These are phyloP conservation scores for Trachymyrmex septentrionalis DNA, from an alignment of 1,140 invertebrate species.

Conservation along the genomic window DNA sequence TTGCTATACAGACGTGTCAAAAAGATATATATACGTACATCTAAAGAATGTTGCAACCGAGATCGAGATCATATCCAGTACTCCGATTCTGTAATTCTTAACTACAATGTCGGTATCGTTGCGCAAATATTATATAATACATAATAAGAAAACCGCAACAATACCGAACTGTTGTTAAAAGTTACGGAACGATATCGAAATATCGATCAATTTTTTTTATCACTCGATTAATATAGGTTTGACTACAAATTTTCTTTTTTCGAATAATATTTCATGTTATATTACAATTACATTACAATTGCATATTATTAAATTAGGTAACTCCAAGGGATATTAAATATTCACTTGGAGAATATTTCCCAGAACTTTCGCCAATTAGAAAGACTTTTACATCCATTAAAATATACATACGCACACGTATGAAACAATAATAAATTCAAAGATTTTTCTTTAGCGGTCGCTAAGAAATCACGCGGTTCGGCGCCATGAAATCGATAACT, in stretches of 20 bases:
- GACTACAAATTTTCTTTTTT: background rate
- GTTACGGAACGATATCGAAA: background rate
- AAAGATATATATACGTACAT: background rate
- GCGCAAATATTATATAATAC: too few relatives aligned
- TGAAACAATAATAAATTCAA: too few relatives aligned
- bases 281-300: too few relatives aligned
- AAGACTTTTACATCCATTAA: background rate
- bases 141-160: too few relatives aligned
- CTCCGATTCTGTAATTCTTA: background rate
- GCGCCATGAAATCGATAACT: slow-evolving; percentile 31
- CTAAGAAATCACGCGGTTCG: background rate
- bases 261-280: background rate
- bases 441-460: background rate
- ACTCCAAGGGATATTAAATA: background rate
- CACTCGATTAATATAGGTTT: background rate
- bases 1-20: background rate
- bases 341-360: background rate
- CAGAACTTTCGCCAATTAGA: background rate
- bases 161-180: too few relatives aligned
- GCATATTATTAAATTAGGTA: too few relatives aligned
- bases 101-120: too few relatives aligned
- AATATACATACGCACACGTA: background rate
- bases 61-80: slow-evolving; percentile 2
- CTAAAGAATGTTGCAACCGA: slow-evolving; percentile 27
- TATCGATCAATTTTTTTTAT: background rate